phyloP scores from a whole-genome alignment of 2,113 vertebrate genomes.

The Felis catus region F.catus_Fca126_mat1.0 CM031420.1:118858001-118858500 shows the following conservation, averaged over 20 bases:
- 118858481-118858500: not conserved
- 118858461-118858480: not conserved
- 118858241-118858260: no score
- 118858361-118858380: not conserved
- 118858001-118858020: not conserved
- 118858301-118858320: no score
- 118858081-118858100: not conserved
- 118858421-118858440: not conserved
- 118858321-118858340: no score
- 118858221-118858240: no score
- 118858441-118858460: not conserved
- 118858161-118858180: no score
- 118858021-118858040: not conserved
- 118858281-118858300: no score
- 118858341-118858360: not conserved
- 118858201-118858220: no score
- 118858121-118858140: no score
- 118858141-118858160: no score
- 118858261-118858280: no score
- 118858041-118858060: fast-evolving
- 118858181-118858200: no score
- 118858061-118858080: no score
- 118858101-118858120: not conserved
- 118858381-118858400: not conserved
- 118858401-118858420: not conserved